A percentile compares a stretch with the other conserved stretches of the same genome.
Conservation (phyloP, 2,888 invertebrate species). For the Apamea sordens region DNA sequence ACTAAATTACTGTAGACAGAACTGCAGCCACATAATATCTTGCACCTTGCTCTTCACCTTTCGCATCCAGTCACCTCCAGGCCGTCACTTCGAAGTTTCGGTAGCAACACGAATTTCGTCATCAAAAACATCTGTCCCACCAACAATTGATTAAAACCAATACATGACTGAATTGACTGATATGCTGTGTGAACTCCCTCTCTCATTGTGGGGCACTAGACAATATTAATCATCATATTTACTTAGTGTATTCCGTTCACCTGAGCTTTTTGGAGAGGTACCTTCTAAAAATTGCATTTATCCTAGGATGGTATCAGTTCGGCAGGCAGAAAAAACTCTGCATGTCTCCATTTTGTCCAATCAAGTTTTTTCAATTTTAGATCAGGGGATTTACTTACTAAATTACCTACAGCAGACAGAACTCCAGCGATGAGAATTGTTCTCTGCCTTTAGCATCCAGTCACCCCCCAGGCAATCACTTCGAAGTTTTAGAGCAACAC, state of each 20-base stretch:
- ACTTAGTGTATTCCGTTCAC: too few relatives aligned
- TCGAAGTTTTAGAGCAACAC: not conserved
- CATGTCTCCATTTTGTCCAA: not conserved
- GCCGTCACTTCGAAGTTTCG: not conserved
- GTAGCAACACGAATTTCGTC: not conserved
- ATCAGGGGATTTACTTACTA: not conserved
- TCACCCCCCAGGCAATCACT: too few relatives aligned
- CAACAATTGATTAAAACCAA: conserved; percentile 32
- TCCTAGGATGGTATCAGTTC: not conserved
- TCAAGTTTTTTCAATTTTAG: not conserved
- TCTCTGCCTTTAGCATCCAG: not conserved
- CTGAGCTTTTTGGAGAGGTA: too few relatives aligned
- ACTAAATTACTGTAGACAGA: not conserved
- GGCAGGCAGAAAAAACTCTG: not conserved
- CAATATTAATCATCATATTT: conserved; percentile 64
- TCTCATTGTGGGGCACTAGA: conserved; percentile 45
- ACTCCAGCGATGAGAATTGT: not conserved
- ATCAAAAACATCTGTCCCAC: not conserved
- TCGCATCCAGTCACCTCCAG: not conserved
- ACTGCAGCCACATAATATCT: not conserved
- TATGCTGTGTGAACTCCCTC: conserved; percentile 57
- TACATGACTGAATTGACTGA: too few relatives aligned
- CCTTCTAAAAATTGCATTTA: too few relatives aligned
- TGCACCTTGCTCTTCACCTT: not conserved
- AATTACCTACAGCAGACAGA: not conserved